Evolutionary conservation across 2,113 vertebrate genomes (phyloP).

Genomic region (Aegotheles bennettii): DNA sequence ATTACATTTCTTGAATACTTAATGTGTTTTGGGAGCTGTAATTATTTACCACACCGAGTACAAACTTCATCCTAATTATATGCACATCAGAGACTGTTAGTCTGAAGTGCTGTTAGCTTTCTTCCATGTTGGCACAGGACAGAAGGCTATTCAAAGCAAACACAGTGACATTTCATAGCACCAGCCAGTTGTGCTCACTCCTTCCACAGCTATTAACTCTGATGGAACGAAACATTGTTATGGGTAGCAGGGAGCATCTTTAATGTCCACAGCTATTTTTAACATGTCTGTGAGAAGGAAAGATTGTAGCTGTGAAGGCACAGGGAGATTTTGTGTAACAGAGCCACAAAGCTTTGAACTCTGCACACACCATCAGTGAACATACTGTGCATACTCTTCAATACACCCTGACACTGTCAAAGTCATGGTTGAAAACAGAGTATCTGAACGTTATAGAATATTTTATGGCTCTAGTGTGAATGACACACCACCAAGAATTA

Average conservation of each 20-base stretch:
- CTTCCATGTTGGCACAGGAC: background rate
- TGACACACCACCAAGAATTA: background rate
- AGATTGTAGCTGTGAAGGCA: background rate
- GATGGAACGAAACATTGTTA: background rate
- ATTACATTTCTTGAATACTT: background rate
- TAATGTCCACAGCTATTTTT: constrained; percentile 19
- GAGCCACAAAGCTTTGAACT: background rate
- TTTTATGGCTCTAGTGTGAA: background rate
- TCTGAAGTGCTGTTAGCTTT: background rate
- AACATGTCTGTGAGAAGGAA: constrained; percentile 11
- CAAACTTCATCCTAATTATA: background rate
- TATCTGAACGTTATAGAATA: background rate
- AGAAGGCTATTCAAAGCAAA: background rate
- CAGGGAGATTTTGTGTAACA: background rate
- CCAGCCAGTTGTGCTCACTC: background rate
- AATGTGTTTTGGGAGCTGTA: background rate
- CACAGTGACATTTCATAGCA: background rate
- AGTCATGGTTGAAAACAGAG: background rate
- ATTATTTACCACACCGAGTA: background rate
- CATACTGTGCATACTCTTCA: background rate
- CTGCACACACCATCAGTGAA: background rate
- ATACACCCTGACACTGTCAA: background rate
- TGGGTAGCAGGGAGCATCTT: background rate
- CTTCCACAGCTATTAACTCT: background rate
- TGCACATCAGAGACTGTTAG: background rate